Evolutionary conservation across 1,140 invertebrate genomes (phyloP).

Genomic region (Leptonema lineaticorne): DNA sequence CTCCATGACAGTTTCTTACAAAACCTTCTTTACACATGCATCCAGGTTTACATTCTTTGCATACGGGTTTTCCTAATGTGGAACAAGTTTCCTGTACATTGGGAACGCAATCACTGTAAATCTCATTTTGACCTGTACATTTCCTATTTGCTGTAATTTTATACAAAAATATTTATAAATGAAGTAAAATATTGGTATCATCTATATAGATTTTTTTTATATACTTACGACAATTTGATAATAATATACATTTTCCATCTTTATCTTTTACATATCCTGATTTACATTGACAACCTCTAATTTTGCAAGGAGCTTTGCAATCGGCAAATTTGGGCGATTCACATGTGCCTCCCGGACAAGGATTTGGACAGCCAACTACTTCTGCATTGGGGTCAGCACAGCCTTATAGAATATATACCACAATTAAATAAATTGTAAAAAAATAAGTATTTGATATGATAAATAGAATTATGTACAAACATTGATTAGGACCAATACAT

Average conservation of each 20-base stretch:
- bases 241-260: constrained; percentile 26
- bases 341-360: constrained; percentile 31
- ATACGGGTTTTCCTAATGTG: no score
- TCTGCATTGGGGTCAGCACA: constrained; percentile 29
- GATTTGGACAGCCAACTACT: constrained; percentile 30
- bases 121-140: no score
- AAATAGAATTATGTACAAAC: background rate
- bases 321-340: background rate
- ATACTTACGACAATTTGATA: constrained; percentile 17
- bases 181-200: background rate
- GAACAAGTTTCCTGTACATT: no score
- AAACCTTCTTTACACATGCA: constrained; percentile 12
- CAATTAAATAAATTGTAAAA: no score
- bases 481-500: background rate
- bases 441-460: no score
- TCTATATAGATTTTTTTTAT: background rate
- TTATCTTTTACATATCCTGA: constrained; percentile 27
- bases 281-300: constrained; percentile 32
- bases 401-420: background rate
- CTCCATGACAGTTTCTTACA: constrained; percentile 10
- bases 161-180: background rate
- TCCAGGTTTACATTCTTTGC: background rate
- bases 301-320: constrained; percentile 19
- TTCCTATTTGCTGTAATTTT: no score
- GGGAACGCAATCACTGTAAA: no score